Evolutionary conservation across 2,888 invertebrate species (phyloP), one percentile per base, ranked within the genome.

Genomic region (Eugnorisma glareosa): DNA sequence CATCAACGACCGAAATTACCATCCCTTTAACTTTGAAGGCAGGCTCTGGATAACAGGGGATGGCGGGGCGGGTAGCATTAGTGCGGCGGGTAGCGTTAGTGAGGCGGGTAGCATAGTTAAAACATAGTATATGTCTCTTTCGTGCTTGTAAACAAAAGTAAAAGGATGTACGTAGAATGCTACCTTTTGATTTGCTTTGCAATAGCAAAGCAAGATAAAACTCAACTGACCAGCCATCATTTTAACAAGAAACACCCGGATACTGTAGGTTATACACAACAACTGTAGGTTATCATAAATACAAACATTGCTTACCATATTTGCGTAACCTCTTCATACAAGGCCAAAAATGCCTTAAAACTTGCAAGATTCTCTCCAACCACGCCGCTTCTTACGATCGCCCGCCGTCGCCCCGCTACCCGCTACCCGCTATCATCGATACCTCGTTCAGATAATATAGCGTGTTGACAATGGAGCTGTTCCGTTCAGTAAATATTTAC

Each of bases 401-500:
- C 21, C 5, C 48, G 21, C 48, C 40, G 35, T 51, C 18, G 37
- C 15, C 13, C 35, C 48, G 21, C 51, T 45, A 37, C 11, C 51
- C 67, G 37, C 59, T 67, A n/a, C 31, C 40, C 67, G 57, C 69
- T 57, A 7, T 31, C 48, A 35, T 21, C 11, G 31, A 18, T 4
- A 48, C 69, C 3, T 24, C 35, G 4, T 1, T 7, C 48, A 28
- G 28, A 11, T 3, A n/a, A 11, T 3, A n/a, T 35, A 31, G 54
- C 84, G 67, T 71, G 70, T 71, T 68, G 43, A 59, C 28, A 48
- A 83, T 51, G 21, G 21, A 35, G 28, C 54, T 28, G 40, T 45
- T 48, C 31, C 35, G 70, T 64, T 68, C 21, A 15, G 31, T 51
- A 77, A 83, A 83, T 85, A 83, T 83, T 83, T 84, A 77, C 61